Evolutionary conservation across 92 coral and sea anemone species (phyloP).

Genomic region (Bergia puertoricense): DNA sequence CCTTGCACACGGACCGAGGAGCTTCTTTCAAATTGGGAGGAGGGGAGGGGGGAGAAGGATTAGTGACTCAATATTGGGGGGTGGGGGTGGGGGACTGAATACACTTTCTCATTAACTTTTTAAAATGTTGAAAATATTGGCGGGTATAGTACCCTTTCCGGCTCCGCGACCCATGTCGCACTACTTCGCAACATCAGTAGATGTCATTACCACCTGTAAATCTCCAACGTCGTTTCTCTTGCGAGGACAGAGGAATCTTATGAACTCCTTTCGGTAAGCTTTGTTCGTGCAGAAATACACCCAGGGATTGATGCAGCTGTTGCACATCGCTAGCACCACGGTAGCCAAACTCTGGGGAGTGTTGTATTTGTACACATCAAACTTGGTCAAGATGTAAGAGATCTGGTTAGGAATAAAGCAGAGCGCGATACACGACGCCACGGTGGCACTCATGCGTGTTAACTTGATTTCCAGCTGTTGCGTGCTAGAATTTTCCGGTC

Average conservation of each 20-base stretch:
- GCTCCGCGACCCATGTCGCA: background rate
- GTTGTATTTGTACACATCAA: constrained; percentile 31
- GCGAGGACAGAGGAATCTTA: constrained; percentile 23
- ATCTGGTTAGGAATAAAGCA: constrained; percentile 36
- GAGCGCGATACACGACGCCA: constrained; percentile 13
- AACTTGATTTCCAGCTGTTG: constrained; percentile 29
- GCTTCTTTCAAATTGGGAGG: too few relatives aligned
- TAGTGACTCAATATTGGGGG: too few relatives aligned
- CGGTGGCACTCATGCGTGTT: constrained; percentile 37
- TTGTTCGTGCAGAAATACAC: constrained; percentile 34
- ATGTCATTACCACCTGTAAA: background rate
- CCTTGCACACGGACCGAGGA: too few relatives aligned
- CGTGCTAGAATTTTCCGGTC: constrained; percentile 19
- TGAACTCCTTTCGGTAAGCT: constrained; percentile 10
- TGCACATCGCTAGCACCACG: constrained; percentile 27
- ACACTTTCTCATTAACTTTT: too few relatives aligned
- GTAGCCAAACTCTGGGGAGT: constrained; percentile 32
- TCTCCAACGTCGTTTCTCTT: constrained; percentile 25
- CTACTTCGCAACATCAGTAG: background rate
- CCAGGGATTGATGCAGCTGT: constrained; percentile 46
- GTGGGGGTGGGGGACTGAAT: too few relatives aligned
- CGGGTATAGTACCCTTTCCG: too few relatives aligned
- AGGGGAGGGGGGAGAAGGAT: too few relatives aligned
- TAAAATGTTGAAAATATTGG: too few relatives aligned
- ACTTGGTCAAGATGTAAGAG: constrained; percentile 39